phyloP scores from a whole-genome alignment of 2,113 vertebrate genomes.

The Strigops habroptila region DNA sequence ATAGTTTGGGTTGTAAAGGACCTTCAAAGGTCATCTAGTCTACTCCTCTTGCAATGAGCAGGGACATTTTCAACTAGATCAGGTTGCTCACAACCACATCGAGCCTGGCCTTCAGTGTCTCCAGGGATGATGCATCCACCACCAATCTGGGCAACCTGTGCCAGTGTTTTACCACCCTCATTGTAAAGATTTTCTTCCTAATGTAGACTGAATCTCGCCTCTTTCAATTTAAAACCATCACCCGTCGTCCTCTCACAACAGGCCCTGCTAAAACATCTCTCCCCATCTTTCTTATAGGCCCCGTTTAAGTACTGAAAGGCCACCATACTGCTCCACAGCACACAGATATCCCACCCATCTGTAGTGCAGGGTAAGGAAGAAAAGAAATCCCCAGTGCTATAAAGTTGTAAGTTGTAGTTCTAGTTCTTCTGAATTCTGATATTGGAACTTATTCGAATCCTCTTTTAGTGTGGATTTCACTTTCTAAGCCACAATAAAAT shows the following conservation, averaged over 20 bases:
- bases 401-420: not conserved
- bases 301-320: not conserved
- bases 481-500: not conserved
- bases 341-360: not conserved
- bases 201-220: not conserved
- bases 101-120: not conserved
- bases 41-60: not conserved
- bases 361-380: not conserved
- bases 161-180: not conserved
- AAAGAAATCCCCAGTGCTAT: rapidly evolving
- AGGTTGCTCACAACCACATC: not conserved
- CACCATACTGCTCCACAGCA: not conserved
- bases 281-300: not conserved
- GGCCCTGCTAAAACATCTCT: not conserved
- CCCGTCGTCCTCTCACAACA: not conserved
- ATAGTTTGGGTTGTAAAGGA: not conserved
- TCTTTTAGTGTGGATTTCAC: not conserved
- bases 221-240: not conserved
- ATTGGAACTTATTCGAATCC: not conserved
- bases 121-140: not conserved
- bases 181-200: not conserved
- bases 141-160: not conserved
- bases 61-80: not conserved
- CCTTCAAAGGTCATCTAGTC: not conserved
- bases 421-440: not conserved